Percentiles rank a stretch among this genome's conserved stretches.
Conservation (phyloP, 64 coral and sea anemone genomes). For the Montipora sp. region DNA sequence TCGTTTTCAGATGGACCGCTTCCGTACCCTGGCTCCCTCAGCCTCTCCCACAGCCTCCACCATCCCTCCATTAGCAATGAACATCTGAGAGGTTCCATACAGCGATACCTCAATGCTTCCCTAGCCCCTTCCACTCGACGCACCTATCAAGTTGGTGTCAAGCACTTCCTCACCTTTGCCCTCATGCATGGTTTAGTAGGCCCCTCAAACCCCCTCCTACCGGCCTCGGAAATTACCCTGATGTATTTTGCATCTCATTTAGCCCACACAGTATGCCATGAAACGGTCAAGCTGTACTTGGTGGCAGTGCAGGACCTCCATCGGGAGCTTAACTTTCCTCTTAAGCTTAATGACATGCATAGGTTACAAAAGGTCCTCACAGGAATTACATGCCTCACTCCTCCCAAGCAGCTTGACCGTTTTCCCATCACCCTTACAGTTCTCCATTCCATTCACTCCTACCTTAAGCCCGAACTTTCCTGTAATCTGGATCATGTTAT, state of each 20-base stretch:
- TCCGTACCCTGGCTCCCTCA: background rate
- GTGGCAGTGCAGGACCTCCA: constrained; percentile 43
- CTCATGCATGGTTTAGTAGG: background rate
- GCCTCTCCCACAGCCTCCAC: too few relatives aligned
- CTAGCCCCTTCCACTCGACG: constrained; percentile 10
- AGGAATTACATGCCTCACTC: constrained; percentile 41
- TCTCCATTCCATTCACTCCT: constrained; percentile 19
- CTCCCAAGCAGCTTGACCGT: background rate
- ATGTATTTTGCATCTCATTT: constrained; percentile 28
- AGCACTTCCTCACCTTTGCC: background rate
- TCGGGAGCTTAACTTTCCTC: background rate
- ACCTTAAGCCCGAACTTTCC: constrained; percentile 3
- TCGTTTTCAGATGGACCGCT: constrained; percentile 20
- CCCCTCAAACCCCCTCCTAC: background rate
- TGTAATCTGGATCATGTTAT: constrained; percentile 32
- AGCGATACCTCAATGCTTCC: constrained; percentile 6
- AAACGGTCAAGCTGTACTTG: constrained; percentile 17
- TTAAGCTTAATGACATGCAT: constrained; percentile 30
- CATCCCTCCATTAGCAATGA: background rate
- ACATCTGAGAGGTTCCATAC: constrained; percentile 17
- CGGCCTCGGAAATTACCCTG: background rate
- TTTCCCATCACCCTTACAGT: constrained; percentile 39
- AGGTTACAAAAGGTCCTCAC: constrained; percentile 21
- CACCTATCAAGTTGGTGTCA: constrained; percentile 34
- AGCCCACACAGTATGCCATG: constrained; percentile 8